Evolutionary conservation across 2,113 vertebrate genomes (phyloP).

Genomic region (Stomatorhinus ivindoensis): DNA sequence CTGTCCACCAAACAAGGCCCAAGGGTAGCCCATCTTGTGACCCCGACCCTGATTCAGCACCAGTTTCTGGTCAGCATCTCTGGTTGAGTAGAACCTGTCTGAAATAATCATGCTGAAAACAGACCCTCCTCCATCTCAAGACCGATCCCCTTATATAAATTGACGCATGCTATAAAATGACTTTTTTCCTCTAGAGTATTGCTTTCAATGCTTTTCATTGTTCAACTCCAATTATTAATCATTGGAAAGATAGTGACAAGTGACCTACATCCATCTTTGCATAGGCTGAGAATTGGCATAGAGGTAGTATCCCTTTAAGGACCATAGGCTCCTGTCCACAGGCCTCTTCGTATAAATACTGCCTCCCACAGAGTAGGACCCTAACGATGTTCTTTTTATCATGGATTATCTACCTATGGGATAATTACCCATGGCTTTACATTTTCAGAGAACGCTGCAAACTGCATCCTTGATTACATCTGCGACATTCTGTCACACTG

Average conservation of each 20-base stretch:
- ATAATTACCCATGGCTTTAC: background rate
- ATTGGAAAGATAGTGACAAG: background rate
- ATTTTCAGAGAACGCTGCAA: background rate
- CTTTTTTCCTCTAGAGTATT: background rate
- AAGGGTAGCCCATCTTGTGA: background rate
- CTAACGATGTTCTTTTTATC: background rate
- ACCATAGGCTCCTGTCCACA: background rate
- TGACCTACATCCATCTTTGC: background rate
- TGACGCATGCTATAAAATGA: background rate
- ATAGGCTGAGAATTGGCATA: background rate
- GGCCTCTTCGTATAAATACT: background rate
- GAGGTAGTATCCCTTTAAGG: background rate
- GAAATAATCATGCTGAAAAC: background rate
- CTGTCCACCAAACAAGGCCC: background rate
- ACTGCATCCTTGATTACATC: background rate
- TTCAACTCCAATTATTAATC: background rate
- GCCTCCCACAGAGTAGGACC: background rate
- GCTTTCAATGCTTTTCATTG: background rate
- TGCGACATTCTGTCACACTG: background rate
- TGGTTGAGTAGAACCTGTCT: background rate
- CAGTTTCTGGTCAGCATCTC: background rate
- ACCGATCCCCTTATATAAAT: background rate
- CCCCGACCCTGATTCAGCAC: background rate
- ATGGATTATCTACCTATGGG: background rate
- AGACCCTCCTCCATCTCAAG: background rate